Conservation (phyloP, 2,797 vertebrate genomes). For the Neomorphus geoffroyi region DNA sequence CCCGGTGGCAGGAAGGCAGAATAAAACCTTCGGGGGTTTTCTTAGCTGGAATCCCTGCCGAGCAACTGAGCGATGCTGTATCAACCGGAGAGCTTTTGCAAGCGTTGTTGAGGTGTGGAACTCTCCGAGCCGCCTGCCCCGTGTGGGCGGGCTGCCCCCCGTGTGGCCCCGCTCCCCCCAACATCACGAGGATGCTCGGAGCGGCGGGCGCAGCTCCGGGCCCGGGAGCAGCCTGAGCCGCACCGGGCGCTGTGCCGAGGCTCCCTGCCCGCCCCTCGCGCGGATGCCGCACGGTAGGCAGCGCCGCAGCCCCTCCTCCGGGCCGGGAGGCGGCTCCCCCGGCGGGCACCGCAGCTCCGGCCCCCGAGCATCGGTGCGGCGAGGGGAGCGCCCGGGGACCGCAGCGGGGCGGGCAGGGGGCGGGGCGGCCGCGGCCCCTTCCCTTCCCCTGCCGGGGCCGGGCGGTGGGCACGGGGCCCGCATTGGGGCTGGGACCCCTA, state of each 20-base stretch:
- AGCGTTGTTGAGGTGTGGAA: too few species aligned
- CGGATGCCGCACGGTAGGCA: too few species aligned
- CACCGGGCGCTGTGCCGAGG: not conserved
- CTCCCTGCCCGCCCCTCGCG: not conserved
- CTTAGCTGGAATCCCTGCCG: not conserved
- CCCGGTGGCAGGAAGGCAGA: not conserved
- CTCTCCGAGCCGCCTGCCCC: too few species aligned
- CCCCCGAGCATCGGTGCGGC: not conserved
- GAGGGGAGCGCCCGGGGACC: not conserved
- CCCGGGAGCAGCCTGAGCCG: not conserved
- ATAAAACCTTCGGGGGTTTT: not conserved
- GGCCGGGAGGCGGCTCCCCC: not conserved
- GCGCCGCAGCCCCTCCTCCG: not conserved
- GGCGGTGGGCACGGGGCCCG: not conserved
- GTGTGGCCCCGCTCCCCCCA: too few species aligned
- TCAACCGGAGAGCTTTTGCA: not conserved
- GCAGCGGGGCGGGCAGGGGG: constrained; percentile 29
- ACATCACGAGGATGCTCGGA: too few species aligned
- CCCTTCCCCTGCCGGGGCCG: not conserved
- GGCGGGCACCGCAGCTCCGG: not conserved
- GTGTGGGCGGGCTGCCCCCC: too few species aligned
- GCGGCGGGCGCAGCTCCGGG: not conserved
- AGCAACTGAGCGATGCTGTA: not conserved
- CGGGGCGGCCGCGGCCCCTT: not conserved
- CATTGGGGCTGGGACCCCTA: not conserved